A percentile compares a stretch with the other conserved stretches of the same genome.
Conservation (phyloP, 2,888 invertebrate genomes). For the Microctonus brassicae region DNA sequence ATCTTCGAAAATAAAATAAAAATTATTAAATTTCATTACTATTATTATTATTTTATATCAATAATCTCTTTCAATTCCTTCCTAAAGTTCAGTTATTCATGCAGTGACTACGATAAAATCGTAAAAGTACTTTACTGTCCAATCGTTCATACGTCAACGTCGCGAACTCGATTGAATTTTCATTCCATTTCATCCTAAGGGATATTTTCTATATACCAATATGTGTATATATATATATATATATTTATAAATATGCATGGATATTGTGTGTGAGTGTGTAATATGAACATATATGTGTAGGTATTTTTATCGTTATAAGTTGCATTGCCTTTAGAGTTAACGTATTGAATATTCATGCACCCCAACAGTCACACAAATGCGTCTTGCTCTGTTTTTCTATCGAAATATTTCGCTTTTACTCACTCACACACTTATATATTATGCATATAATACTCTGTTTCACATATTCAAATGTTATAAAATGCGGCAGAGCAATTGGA, state of each 20-base stretch:
- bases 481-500: not conserved
- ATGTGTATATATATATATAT: constrained; percentile 9
- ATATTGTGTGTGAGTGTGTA: no score
- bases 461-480: not conserved
- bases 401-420: not conserved
- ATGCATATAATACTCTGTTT: not conserved
- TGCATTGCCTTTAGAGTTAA: constrained; percentile 1
- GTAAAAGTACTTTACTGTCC: constrained; percentile 22
- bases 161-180: constrained; percentile 23
- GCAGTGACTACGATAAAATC: constrained; percentile 18
- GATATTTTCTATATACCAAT: not conserved
- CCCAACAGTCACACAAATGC: constrained; percentile 18
- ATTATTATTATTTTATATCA: not conserved
- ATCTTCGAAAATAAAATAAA: not conserved
- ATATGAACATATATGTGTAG: not conserved
- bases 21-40: not conserved
- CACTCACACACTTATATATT: no score
- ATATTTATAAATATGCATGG: not conserved
- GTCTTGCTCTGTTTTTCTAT: not conserved
- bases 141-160: constrained; percentile 28
- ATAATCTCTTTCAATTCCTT: not conserved
- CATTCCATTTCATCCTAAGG: constrained; percentile 12
- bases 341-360: constrained; percentile 27
- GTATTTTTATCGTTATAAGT: constrained; percentile 22
- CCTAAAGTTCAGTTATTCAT: constrained; percentile 3